Conservation (phyloP, 2,888 invertebrate genomes). For the Spodoptera picta region DNA sequence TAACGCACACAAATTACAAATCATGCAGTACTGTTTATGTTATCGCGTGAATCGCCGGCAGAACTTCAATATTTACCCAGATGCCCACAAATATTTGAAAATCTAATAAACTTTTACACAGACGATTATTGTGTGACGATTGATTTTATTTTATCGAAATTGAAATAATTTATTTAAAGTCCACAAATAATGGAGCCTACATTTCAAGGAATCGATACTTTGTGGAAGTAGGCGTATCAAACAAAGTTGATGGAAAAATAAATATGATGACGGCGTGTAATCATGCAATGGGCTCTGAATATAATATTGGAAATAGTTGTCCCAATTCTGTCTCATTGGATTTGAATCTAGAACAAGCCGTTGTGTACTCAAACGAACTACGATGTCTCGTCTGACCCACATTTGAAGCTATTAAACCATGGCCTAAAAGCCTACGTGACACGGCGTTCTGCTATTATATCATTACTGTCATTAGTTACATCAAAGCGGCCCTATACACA, state of each 20-base stretch:
- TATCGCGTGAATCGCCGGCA: background rate
- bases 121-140: slow-evolving; percentile 2
- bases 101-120: background rate
- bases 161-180: slow-evolving; percentile 2
- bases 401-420: slow-evolving; percentile 63
- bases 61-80: slow-evolving; percentile 2
- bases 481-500: too few relatives aligned
- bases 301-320: slow-evolving; percentile 43
- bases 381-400: slow-evolving; percentile 68
- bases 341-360: slow-evolving; percentile 32
- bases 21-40: slow-evolving; percentile 1
- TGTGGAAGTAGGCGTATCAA: background rate
- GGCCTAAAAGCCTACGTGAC: slow-evolving; percentile 75
- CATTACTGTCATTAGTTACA: slow-evolving; percentile 55
- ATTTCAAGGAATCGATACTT: slow-evolving; percentile 5
- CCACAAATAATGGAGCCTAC: slow-evolving; percentile 1
- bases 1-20: slow-evolving; percentile 8
- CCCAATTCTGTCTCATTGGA: slow-evolving; percentile 34
- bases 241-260: slow-evolving; percentile 21
- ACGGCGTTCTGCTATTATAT: slow-evolving; percentile 60
- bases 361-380: slow-evolving; percentile 42
- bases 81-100: slow-evolving; percentile 7
- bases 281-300: slow-evolving; percentile 35
- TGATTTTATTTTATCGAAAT: slow-evolving; percentile 8
- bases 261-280: slow-evolving; percentile 26